These are phyloP conservation scores for Bubo scandiacus DNA, from an alignment of 2,113 vertebrate genomes.

Conservation along the genomic window DNA sequence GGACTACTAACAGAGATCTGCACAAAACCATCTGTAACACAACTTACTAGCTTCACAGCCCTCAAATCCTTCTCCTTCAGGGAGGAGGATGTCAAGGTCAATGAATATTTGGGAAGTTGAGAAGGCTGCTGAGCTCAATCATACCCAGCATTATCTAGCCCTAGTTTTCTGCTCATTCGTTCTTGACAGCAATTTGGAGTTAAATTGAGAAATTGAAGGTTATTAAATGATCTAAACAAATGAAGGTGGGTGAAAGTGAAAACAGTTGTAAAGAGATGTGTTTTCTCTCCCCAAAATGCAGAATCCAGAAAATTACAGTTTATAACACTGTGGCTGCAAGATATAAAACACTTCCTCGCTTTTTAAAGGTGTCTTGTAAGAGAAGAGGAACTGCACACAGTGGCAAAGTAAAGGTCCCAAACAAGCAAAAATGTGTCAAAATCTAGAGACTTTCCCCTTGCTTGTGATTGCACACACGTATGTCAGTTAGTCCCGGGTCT, in stretches of 20 bases:
- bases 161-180: neutral
- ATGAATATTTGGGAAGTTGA: neutral
- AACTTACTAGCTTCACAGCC: neutral
- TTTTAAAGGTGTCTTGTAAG: neutral
- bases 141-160: neutral
- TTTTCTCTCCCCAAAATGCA: neutral
- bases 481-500: neutral
- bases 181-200: neutral
- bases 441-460: neutral
- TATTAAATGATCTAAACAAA: neutral
- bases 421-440: neutral
- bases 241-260: neutral
- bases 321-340: neutral
- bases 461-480: rapidly evolving
- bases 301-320: neutral
- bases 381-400: neutral
- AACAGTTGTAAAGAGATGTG: neutral
- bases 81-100: neutral
- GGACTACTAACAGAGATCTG: neutral
- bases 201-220: neutral
- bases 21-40: neutral
- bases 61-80: neutral
- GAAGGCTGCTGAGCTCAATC: neutral
- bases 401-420: neutral
- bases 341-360: neutral